Evolutionary conservation across 2,113 vertebrate species (phyloP).

Genomic region (Cervus canadensis): DNA sequence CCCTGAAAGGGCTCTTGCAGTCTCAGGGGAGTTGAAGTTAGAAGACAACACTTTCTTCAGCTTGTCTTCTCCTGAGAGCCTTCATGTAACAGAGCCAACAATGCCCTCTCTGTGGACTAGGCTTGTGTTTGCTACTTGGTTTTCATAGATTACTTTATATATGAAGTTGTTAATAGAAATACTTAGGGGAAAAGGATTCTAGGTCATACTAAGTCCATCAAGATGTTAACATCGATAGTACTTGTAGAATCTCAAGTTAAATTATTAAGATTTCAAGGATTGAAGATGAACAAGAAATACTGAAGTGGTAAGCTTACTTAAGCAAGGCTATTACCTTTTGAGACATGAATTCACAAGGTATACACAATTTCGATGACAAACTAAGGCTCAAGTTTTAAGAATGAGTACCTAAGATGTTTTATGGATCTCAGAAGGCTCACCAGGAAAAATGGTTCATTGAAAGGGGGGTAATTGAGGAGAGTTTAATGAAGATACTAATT

Average conservation of each 20-base stretch:
- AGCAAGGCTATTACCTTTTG: neutral
- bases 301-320: neutral
- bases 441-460: neutral
- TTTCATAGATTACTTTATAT: neutral
- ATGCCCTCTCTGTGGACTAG: neutral
- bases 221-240: neutral
- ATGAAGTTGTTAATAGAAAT: neutral
- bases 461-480: neutral
- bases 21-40: neutral
- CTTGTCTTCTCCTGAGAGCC: neutral
- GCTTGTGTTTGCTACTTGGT: neutral
- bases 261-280: neutral
- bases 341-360: neutral
- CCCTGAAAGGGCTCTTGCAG: neutral
- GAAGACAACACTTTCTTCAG: neutral
- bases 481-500: neutral
- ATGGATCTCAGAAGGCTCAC: neutral
- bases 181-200: neutral
- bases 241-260: neutral
- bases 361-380: conserved; percentile 11
- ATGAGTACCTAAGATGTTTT: neutral
- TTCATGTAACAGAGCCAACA: neutral
- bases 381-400: conserved; percentile 21
- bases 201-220: neutral
- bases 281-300: neutral